phyloP scores from a whole-genome alignment of 2,888 invertebrate genomes.

The Hydraecia micacea region DNA sequence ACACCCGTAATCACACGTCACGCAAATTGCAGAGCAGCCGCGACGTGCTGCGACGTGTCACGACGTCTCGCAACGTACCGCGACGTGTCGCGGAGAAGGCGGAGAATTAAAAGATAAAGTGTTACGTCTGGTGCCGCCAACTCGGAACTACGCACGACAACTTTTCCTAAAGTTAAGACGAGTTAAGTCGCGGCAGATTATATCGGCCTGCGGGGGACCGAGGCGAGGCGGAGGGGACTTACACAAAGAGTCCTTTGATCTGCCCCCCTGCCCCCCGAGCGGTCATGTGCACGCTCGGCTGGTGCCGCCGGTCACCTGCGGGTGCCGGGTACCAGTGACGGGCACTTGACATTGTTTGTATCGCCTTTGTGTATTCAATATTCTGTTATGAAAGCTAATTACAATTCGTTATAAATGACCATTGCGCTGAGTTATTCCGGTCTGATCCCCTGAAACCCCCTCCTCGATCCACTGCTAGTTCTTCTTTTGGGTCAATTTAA shows the following conservation, averaged over 20 bases:
- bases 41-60: not conserved
- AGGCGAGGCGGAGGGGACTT: accelerated
- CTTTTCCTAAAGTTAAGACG: slow-evolving; percentile 45
- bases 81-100: not conserved
- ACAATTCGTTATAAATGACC: not conserved
- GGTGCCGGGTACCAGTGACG: not conserved
- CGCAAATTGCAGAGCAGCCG: slow-evolving; percentile 34
- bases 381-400: not conserved
- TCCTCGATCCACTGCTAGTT: too few species aligned
- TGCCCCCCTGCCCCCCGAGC: not conserved
- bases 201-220: not conserved
- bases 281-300: not conserved
- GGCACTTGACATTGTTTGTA: not conserved
- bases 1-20: slow-evolving; percentile 12
- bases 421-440: too few species aligned
- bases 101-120: slow-evolving; percentile 27
- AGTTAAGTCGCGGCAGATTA: slow-evolving; percentile 26
- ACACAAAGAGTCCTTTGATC: slow-evolving; percentile 22
- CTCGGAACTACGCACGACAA: slow-evolving; percentile 31
- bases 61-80: not conserved
- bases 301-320: not conserved
- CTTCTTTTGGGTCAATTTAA: too few species aligned
- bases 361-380: not conserved
- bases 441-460: too few species aligned
- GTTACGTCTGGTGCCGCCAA: slow-evolving; percentile 19